These are phyloP conservation scores for Drosophila maculinotata DNA, from an alignment of 2,888 invertebrate species.

Conservation along the genomic window DNA sequence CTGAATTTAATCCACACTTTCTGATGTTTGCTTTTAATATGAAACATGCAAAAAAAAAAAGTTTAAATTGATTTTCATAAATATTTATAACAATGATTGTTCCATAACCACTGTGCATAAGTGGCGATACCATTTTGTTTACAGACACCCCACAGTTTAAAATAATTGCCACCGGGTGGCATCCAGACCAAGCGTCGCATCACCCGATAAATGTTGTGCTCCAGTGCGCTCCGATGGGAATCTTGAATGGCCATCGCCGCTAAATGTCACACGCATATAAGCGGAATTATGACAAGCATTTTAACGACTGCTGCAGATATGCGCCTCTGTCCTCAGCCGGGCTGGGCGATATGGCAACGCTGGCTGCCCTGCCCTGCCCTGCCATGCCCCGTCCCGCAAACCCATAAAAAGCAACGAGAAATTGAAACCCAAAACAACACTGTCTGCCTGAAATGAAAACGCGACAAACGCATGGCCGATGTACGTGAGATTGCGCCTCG, in stretches of 20 bases:
- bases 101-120: slow-evolving; percentile 37
- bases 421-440: slow-evolving; percentile 65
- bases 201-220: slow-evolving; percentile 45
- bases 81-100: not conserved
- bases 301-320: slow-evolving; percentile 75
- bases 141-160: slow-evolving; percentile 68
- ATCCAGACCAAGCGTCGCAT: slow-evolving; percentile 5
- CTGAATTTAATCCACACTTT: too few relatives aligned
- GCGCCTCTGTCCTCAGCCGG: slow-evolving; percentile 29
- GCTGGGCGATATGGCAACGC: slow-evolving; percentile 53
- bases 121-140: slow-evolving; percentile 40
- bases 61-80: not conserved
- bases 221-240: slow-evolving; percentile 42
- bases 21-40: too few relatives aligned
- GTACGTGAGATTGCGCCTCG: slow-evolving; percentile 75
- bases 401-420: slow-evolving; percentile 68
- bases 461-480: slow-evolving; percentile 76
- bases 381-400: slow-evolving; percentile 12
- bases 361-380: slow-evolving; percentile 25
- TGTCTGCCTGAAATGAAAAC: slow-evolving; percentile 37
- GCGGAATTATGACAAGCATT: slow-evolving; percentile 80
- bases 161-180: slow-evolving; percentile 70
- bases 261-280: slow-evolving; percentile 81
- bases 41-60: not conserved
- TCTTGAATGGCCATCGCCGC: slow-evolving; percentile 65